Evolutionary conservation across 2,113 vertebrate species (phyloP).

Genomic region (Elgaria multicarinata): DNA sequence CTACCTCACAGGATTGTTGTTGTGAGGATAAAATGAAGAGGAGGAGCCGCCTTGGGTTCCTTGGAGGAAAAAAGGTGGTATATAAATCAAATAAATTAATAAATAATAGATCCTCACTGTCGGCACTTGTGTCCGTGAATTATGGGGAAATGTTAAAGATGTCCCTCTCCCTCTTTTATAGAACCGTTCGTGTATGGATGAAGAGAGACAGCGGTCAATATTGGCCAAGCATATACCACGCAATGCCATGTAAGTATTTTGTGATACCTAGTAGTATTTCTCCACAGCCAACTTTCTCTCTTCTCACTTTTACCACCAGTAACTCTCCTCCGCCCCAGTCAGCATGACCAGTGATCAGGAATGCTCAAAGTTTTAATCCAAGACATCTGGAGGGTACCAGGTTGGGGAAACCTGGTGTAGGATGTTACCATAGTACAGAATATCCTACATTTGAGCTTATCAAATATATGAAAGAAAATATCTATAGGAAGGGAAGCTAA

Average conservation of each 20-base stretch:
- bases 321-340: too few species aligned
- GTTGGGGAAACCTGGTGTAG: neutral
- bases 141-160: neutral
- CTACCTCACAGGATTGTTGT: too few species aligned
- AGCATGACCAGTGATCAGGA: too few species aligned
- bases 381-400: neutral
- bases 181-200: conserved; percentile 96
- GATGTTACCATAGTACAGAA: neutral
- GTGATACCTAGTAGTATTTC: neutral
- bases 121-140: neutral
- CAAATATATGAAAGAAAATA: neutral
- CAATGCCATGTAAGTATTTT: conserved; percentile 90
- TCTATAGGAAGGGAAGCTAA: neutral
- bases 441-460: neutral
- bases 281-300: neutral
- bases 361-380: neutral
- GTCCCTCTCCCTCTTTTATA: conserved; percentile 67
- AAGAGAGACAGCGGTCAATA: conserved; percentile 98
- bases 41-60: too few species aligned
- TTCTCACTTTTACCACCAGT: neutral
- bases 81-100: too few species aligned
- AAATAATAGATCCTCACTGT: too few species aligned
- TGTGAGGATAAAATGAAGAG: too few species aligned
- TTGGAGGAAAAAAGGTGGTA: too few species aligned
- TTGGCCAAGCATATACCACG: conserved; percentile 95